Conservation (phyloP, 2,113 vertebrate species). For the Laterallus jamaicensis region DNA sequence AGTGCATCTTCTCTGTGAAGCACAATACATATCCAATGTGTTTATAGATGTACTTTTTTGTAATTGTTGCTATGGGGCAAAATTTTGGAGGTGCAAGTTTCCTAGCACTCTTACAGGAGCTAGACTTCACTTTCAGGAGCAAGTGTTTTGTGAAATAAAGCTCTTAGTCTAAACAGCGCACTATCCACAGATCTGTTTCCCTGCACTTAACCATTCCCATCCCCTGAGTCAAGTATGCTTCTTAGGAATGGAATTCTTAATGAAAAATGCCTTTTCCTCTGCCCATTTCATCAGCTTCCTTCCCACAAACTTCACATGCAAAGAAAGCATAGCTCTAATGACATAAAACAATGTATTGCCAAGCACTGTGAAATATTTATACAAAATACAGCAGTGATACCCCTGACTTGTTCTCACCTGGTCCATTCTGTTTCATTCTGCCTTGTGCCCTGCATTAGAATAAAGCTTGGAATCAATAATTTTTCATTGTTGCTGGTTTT, state of each 20-base stretch:
- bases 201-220: background rate
- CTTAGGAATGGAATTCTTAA: background rate
- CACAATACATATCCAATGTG: accelerated
- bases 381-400: accelerated
- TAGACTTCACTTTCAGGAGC: background rate
- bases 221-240: background rate
- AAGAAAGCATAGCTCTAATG: background rate
- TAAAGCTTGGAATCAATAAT: background rate
- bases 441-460: background rate
- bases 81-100: background rate
- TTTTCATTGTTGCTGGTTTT: background rate
- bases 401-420: background rate
- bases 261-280: background rate
- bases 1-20: background rate
- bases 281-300: background rate
- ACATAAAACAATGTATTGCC: background rate
- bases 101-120: background rate
- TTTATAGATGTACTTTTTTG: background rate
- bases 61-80: background rate
- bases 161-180: background rate
- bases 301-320: background rate
- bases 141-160: background rate
- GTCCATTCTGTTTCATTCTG: background rate
- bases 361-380: background rate
- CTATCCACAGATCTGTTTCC: background rate